phyloP scores from a whole-genome alignment of 1,140 invertebrate genomes.

The Neomicropteryx cornuta region DNA sequence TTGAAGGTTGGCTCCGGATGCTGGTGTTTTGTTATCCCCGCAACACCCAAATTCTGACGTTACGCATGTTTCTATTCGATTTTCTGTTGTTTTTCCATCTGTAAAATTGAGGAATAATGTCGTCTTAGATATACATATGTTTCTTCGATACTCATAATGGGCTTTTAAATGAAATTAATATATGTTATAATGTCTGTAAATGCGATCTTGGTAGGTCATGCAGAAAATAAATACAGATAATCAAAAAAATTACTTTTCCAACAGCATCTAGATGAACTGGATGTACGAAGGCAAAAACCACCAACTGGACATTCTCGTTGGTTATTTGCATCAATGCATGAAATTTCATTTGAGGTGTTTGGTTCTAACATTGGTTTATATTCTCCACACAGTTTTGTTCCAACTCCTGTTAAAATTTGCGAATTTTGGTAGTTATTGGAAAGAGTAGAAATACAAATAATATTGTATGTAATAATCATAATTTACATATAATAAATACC shows the following conservation, averaged over 20 bases:
- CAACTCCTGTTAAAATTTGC: slow-evolving; percentile 49
- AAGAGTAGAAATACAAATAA: slow-evolving; percentile 18
- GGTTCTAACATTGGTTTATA: slow-evolving; percentile 60
- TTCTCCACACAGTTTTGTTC: slow-evolving; percentile 75
- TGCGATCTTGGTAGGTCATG: background rate
- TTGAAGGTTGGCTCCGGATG: slow-evolving; percentile 62
- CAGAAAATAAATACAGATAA: slow-evolving; percentile 3
- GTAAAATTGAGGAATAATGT: background rate
- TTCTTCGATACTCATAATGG: background rate
- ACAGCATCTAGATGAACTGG: slow-evolving; percentile 70
- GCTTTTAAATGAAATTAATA: background rate
- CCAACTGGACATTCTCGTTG: slow-evolving; percentile 69
- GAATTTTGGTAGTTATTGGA: no score
- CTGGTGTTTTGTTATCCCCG: slow-evolving; percentile 71
- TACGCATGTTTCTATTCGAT: background rate
- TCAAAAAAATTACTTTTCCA: slow-evolving; percentile 50
- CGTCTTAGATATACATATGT: background rate
- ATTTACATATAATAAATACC: slow-evolving; percentile 2
- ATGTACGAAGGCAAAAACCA: slow-evolving; percentile 73
- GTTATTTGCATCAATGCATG: slow-evolving; percentile 68
- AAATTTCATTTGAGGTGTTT: slow-evolving; percentile 56
- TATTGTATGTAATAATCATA: background rate
- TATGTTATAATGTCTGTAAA: background rate
- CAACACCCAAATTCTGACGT: slow-evolving; percentile 58
- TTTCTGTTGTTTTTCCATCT: background rate